These are phyloP conservation scores for Sarcophaga peregrina DNA, from an alignment of 1,140 invertebrate species.

Conservation along the genomic window DNA sequence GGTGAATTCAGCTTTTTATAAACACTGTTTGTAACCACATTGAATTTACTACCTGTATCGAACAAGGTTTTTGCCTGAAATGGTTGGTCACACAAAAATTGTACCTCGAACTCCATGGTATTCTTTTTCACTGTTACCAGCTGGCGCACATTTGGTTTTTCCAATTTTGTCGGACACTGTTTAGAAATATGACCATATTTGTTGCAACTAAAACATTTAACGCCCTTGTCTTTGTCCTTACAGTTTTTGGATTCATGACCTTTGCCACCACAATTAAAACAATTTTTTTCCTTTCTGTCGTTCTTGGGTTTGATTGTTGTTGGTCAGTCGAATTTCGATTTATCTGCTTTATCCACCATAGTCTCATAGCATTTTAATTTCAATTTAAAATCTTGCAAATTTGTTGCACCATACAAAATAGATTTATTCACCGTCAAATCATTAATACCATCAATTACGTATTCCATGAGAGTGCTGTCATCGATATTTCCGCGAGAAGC, in stretches of 20 bases:
- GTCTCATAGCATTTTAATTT: conserved; percentile 38
- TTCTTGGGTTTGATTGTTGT: conserved; percentile 24
- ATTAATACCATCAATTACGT: conserved; percentile 35
- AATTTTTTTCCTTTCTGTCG: not conserved
- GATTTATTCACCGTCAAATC: conserved; percentile 27
- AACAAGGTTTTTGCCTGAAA: not conserved
- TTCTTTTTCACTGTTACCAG: not conserved
- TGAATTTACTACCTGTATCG: not conserved
- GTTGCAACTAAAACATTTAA: conserved; percentile 38
- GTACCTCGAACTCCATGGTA: not conserved
- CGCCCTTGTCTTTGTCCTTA: conserved; percentile 9
- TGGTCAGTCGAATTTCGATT: conserved; percentile 12
- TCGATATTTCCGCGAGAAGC: conserved; percentile 31
- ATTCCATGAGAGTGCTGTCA: conserved; percentile 32
- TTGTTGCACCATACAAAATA: conserved; percentile 34
- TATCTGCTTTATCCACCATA: conserved; percentile 7
- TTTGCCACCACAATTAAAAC: conserved; percentile 37
- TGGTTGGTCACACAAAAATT: too few relatives aligned
- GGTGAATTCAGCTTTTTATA: not conserved
- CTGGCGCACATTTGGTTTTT: not conserved
- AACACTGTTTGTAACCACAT: not conserved
- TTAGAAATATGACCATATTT: conserved; percentile 8
- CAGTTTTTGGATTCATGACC: conserved; percentile 11
- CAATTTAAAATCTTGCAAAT: not conserved
- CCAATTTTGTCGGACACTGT: not conserved